Evolutionary conservation across 2,888 invertebrate species (phyloP), one percentile per base, ranked within the genome.

Genomic region (Pseudococcus jackbeardsleyi): DNA sequence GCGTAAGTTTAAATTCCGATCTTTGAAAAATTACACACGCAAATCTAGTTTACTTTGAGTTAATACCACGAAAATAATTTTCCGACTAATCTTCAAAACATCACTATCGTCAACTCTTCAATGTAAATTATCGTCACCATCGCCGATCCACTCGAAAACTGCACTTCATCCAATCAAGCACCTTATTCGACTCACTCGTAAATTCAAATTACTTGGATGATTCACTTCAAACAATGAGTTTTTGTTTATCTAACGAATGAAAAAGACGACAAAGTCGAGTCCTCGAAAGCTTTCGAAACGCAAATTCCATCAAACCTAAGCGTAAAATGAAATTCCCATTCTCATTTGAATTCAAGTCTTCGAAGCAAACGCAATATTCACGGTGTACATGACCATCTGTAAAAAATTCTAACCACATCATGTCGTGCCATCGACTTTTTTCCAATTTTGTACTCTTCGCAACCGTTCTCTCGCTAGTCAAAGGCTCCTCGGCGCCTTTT

Each of bases 171-270:
- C 8, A 1, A 11, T 7, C 50, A 4, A 12, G 50, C 5, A 50
- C 50, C 50, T 17, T 17, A 54, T 5, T 19, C 59, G 19, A 19
- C 19, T 19, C 59, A 19, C 19, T 8, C 11, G n/a, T 19, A 59
- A 59, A 59, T 59, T 59, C 19, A 59, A 59, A 59, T 59, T 19
- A 59, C 19, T n/a, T 59, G 19, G 59, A 59, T 59, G 59, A 59
- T 59, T 59, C 59, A 59, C 9, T 5, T 7, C 19, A 19, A 59
- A 59, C 19, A 59, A 59, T 59, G 19, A 59, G 8, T 59, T 19
- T 59, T 8, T 59, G 9, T 59, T 59, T n/a, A 19, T 19, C 19
- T 33, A 33, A 33, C 26, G 3, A 33, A 33, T 33, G 26, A 33
- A 33, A 33, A 33, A 33, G 26, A 33, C 26, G 26, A 33, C 26